A percentile compares a stretch with the other conserved stretches of the same genome.
Conservation (phyloP, 2,888 invertebrate species). For the Glaucopsyche alexis region DNA sequence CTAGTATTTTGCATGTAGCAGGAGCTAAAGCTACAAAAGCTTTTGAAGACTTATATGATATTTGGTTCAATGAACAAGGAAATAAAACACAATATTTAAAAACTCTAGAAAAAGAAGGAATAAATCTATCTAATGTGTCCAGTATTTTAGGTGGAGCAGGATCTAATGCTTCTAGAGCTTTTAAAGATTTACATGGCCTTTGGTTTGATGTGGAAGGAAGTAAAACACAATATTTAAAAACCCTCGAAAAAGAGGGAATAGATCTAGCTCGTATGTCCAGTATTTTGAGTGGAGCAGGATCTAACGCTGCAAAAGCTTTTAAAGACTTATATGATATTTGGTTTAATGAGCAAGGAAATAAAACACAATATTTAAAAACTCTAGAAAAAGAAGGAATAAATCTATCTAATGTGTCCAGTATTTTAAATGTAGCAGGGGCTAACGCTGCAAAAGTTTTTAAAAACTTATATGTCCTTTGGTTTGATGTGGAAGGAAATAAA, state of each 20-base stretch:
- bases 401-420: constrained; percentile 43
- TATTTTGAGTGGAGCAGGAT: not conserved
- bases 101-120: too few species aligned
- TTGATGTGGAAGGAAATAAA: constrained; percentile 39
- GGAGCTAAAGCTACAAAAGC: not conserved
- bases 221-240: constrained; percentile 37
- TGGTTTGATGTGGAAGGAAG: constrained; percentile 45
- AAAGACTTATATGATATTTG: too few species aligned
- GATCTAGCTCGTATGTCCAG: constrained; percentile 1
- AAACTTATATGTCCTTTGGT: constrained; percentile 46
- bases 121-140: constrained; percentile 39
- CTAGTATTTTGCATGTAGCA: not conserved
- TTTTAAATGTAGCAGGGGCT: constrained; percentile 44
- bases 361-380: too few species aligned
- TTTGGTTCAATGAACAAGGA: too few species aligned
- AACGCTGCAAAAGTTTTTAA: constrained; percentile 45
- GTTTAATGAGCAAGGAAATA: too few species aligned
- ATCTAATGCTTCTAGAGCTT: constrained; percentile 36
- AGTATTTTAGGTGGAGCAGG: constrained; percentile 43
- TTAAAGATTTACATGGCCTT: constrained; percentile 44
- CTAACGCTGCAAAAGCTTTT: not conserved
- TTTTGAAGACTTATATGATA: not conserved
- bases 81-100: too few species aligned
- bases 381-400: constrained; percentile 29
- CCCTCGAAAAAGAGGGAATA: not conserved